Evolutionary conservation across 2,113 vertebrate species (phyloP).

Genomic region (Thryonomys swinderianus): DNA sequence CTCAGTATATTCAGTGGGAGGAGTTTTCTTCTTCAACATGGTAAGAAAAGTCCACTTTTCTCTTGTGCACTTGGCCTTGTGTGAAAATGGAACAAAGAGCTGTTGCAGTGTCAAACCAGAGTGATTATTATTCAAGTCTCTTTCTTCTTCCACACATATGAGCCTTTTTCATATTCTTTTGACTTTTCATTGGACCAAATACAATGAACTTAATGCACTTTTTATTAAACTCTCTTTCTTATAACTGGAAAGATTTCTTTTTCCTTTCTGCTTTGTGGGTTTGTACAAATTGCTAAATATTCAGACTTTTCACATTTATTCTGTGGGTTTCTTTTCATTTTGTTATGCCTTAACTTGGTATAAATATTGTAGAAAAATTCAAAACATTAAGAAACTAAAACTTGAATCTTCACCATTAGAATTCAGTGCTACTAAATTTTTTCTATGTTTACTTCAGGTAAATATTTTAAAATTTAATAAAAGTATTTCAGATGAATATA

Average conservation of each 20-base stretch:
- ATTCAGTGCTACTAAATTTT: slow-evolving; percentile 35
- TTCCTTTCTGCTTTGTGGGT: slow-evolving; percentile 45
- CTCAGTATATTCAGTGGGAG: background rate
- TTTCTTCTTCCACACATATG: slow-evolving; percentile 44
- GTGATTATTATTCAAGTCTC: slow-evolving; percentile 63
- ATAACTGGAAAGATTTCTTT: slow-evolving; percentile 75
- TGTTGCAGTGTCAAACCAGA: slow-evolving; percentile 26
- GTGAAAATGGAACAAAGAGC: background rate
- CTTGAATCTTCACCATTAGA: background rate
- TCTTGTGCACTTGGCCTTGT: background rate
- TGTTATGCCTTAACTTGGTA: background rate
- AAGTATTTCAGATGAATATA: background rate
- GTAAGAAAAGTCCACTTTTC: background rate
- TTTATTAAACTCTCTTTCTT: slow-evolving; percentile 84
- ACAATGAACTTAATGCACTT: slow-evolving; percentile 74
- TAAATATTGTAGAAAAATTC: slow-evolving; percentile 6
- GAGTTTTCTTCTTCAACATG: background rate
- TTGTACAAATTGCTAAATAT: slow-evolving; percentile 64
- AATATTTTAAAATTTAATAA: slow-evolving; percentile 27
- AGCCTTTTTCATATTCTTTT: slow-evolving; percentile 71
- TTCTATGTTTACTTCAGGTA: background rate
- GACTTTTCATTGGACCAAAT: slow-evolving; percentile 65
- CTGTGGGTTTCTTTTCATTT: slow-evolving; percentile 18
- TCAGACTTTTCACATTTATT: slow-evolving; percentile 35
- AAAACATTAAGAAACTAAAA: slow-evolving; percentile 21